Percentiles rank a stretch among this genome's conserved stretches.
These are phyloP conservation scores for Trichogramma evanescens DNA, from an alignment of 2,888 invertebrate genomes.

Conservation along the genomic window DNA sequence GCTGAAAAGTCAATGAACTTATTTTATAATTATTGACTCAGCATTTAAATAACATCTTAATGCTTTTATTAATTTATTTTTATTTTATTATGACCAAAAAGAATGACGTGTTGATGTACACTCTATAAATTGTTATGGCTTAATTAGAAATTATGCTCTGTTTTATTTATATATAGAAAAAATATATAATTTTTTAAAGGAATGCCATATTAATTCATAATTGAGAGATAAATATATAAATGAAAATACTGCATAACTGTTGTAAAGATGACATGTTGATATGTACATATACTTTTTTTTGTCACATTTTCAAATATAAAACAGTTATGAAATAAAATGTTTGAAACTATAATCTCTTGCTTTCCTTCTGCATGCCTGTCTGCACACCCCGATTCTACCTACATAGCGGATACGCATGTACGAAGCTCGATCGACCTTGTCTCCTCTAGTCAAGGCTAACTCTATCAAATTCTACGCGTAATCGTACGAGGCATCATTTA, in stretches of 20 bases:
- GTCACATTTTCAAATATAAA: too few relatives aligned
- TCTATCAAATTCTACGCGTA: slow-evolving; percentile 8
- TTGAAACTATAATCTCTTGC: too few relatives aligned
- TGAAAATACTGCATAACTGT: background rate
- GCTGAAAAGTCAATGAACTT: background rate
- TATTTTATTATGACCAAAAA: background rate
- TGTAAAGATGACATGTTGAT: background rate
- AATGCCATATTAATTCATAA: too few relatives aligned
- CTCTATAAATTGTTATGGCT: background rate
- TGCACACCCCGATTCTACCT: too few relatives aligned
- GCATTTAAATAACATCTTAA: background rate
- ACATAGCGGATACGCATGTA: too few relatives aligned
- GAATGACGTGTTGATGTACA: background rate
- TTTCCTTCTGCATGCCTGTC: too few relatives aligned
- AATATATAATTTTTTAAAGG: background rate
- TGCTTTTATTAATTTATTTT: background rate
- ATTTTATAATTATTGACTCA: background rate
- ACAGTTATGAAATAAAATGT: too few relatives aligned
- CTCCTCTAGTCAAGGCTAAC: slow-evolving; percentile 17
- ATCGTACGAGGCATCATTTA: slow-evolving; percentile 1
- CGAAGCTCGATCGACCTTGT: too few relatives aligned
- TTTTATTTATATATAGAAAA: background rate
- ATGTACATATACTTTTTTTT: background rate
- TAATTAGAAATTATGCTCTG: background rate
- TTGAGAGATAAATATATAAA: background rate